phyloP scores from a whole-genome alignment of 2,888 invertebrate genomes.

The Tetragnatha montana region DNA sequence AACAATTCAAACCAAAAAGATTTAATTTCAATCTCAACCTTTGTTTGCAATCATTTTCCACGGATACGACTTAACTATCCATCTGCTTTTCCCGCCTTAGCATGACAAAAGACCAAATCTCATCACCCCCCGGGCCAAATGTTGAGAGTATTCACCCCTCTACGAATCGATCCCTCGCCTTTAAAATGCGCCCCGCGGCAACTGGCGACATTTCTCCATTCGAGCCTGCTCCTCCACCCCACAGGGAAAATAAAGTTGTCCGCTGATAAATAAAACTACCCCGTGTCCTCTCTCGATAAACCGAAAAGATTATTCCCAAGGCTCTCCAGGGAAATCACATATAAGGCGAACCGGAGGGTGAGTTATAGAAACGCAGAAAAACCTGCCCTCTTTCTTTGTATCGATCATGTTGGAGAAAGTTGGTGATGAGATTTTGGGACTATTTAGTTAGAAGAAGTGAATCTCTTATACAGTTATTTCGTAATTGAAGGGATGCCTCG shows the following conservation, averaged over 20 bases:
- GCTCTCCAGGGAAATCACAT: constrained; percentile 44
- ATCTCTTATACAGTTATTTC: not conserved
- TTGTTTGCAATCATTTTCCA: no score
- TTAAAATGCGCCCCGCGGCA: not conserved
- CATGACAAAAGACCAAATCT: no score
- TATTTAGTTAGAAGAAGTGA: no score
- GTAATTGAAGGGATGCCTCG: not conserved
- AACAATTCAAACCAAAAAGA: no score
- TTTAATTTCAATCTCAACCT: no score
- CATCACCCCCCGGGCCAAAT: no score
- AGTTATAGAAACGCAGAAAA: constrained; percentile 13
- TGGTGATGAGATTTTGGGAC: constrained; percentile 2
- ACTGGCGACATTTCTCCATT: not conserved
- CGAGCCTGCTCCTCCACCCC: not conserved
- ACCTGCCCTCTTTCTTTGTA: constrained; percentile 10
- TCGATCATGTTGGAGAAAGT: not conserved
- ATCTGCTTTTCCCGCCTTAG: no score
- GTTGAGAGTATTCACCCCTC: no score
- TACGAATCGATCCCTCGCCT: not conserved
- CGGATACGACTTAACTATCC: no score
- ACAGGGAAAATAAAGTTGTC: constrained; percentile 24
- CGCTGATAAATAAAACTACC: constrained; percentile 30
- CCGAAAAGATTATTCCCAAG: constrained; percentile 27
- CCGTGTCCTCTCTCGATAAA: constrained; percentile 10
- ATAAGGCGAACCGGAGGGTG: constrained; percentile 15